Conservation (phyloP, 2,113 vertebrate species). For the Paralichthys olivaceus region DNA sequence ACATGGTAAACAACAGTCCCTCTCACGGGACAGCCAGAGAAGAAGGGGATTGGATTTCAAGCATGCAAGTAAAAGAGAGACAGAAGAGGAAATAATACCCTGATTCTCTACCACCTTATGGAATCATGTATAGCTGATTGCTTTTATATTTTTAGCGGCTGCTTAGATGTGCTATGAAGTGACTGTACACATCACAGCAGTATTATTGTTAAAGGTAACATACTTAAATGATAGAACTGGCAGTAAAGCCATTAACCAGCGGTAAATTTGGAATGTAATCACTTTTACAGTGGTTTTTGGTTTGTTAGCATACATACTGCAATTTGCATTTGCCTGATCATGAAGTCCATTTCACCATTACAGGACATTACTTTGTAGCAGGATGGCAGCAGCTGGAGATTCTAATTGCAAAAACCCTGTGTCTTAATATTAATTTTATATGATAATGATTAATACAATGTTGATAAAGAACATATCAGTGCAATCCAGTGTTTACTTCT, state of each 20-base stretch:
- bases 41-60: slow-evolving; percentile 61
- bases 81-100: slow-evolving; percentile 34
- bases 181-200: slow-evolving; percentile 15
- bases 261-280: slow-evolving; percentile 4
- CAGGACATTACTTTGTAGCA: too few relatives aligned
- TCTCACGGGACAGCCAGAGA: slow-evolving; percentile 76
- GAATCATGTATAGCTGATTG: slow-evolving; percentile 19
- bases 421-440: too few relatives aligned
- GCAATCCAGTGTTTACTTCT: too few relatives aligned
- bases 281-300: slow-evolving; percentile 10
- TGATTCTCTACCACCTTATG: slow-evolving; percentile 13
- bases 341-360: too few relatives aligned
- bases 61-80: slow-evolving; percentile 37
- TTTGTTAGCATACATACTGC: neutral
- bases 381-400: too few relatives aligned
- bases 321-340: neutral
- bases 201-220: slow-evolving; percentile 8
- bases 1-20: slow-evolving; percentile 92
- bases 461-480: too few relatives aligned
- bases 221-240: neutral
- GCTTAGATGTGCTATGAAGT: slow-evolving; percentile 9
- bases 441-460: too few relatives aligned
- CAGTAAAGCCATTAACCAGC: neutral
- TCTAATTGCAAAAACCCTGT: too few relatives aligned
- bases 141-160: slow-evolving; percentile 25